Base-by-base conservation (phyloP, 2,797 vertebrate species). In the Sciaenops ocellatus region DNA sequence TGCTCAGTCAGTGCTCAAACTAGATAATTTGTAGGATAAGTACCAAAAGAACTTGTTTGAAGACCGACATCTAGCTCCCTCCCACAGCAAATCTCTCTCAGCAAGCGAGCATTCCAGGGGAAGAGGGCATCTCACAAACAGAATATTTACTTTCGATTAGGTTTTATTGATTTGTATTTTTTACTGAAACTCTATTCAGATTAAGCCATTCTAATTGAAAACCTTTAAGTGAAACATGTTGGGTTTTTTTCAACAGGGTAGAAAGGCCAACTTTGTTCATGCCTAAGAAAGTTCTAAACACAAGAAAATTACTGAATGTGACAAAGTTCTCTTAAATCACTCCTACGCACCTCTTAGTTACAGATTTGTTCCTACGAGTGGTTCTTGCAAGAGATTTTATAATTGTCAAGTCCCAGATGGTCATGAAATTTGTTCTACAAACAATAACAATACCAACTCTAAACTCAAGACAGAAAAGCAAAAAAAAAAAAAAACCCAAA, bases 401-500 rank as follows among this genome's bases (percentile, higher is more conserved):
- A 1, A 44, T 46, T 30, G 48, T 26, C 9, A 42, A 65, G 7
- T 16, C 8, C 28, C 42, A 66, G 46, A 48, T 65, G 22, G 17
- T 59, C 20, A 20, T 15, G 24, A 4, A 60, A 56, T 41, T 69
- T 50, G 1, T 12, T 51, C 47, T 16, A 1, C 41, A 34, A 16
- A 76, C 64, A 73, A 64, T 46, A 76, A 73, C 48, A 74, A 78
- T 11, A 54, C 60, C 28, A 62, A 17, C 20, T 44, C 16, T 20
- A 30, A 68, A 51, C 38, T 46, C 16, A 18, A 54, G 50, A 44
- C 28, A 66, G n/a, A 61, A 34, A 47, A 22, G 13, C 2, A 12
- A 18, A 20, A 34, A 50, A 4, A 26, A 12, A 5, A 57, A 59
- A 34, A 52, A 5, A 6, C 1, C 5, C 11, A 38, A 38, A 69